These are phyloP conservation scores for Perccottus glenii DNA, from an alignment of 2,113 vertebrate species.

Conservation along the genomic window DNA sequence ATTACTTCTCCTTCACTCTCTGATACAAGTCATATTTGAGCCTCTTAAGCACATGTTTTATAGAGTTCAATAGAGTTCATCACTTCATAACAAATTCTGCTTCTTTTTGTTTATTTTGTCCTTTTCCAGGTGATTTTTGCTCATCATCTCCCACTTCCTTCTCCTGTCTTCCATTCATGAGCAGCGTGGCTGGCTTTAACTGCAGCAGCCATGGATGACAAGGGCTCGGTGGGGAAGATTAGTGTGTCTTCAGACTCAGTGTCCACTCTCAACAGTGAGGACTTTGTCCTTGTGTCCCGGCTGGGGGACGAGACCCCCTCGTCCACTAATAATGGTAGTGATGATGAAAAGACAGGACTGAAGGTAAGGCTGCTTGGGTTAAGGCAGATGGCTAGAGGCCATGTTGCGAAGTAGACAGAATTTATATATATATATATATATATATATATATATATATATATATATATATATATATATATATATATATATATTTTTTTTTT, in stretches of 20 bases:
- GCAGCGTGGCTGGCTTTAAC: slow-evolving; percentile 89
- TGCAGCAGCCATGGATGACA: slow-evolving; percentile 97
- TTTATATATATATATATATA: no score
- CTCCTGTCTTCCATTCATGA: slow-evolving; percentile 88
- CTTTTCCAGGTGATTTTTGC: slow-evolving; percentile 91
- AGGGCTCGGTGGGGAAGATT: slow-evolving; percentile 99
- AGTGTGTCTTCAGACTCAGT: slow-evolving; percentile 99
- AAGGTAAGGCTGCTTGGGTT: slow-evolving; percentile 87
- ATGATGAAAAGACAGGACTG: slow-evolving; percentile 98
- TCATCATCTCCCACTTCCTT: slow-evolving; percentile 81
- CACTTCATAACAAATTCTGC: slow-evolving; percentile 68
- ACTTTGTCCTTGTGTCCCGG: slow-evolving; percentile 99
- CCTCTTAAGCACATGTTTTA: no score
- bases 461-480: no score
- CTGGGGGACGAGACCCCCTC: slow-evolving; percentile 97
- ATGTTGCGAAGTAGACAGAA: no score
- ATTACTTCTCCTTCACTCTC: no score
- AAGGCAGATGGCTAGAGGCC: slow-evolving; percentile 19
- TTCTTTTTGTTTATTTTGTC: slow-evolving; percentile 73
- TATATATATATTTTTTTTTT: no score
- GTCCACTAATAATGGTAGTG: slow-evolving; percentile 98
- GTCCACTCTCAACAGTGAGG: slow-evolving; percentile 99
- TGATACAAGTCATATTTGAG: no score
- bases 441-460: no score
- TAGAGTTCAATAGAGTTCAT: slow-evolving; percentile 46